These are phyloP conservation scores for Ochropleura plecta DNA, from an alignment of 2,888 invertebrate genomes.

Conservation along the genomic window DNA sequence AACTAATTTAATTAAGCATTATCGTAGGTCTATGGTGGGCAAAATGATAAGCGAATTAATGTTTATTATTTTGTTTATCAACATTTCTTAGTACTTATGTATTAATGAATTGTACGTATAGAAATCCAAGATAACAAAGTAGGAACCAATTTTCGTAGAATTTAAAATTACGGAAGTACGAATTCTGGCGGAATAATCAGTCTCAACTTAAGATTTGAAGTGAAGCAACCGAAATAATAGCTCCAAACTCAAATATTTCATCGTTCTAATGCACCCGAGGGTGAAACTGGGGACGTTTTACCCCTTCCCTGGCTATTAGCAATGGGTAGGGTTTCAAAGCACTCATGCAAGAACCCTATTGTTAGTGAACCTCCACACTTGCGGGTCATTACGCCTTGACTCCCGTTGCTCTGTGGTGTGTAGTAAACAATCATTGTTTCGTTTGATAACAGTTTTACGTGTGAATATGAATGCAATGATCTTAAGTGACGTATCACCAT, in stretches of 20 bases:
- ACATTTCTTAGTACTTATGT: constrained; percentile 6
- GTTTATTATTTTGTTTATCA: constrained; percentile 15
- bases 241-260: constrained; percentile 61
- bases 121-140: constrained; percentile 1
- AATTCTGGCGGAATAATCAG: constrained; percentile 16
- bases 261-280: constrained; percentile 59
- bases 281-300: constrained; percentile 62
- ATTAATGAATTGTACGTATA: background rate
- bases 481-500: constrained; percentile 21
- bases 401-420: constrained; percentile 22
- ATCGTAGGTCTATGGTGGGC: constrained; percentile 3
- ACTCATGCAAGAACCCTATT: constrained; percentile 66
- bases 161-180: background rate
- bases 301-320: constrained; percentile 65
- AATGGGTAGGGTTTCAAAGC: constrained; percentile 67
- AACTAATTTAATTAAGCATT: constrained; percentile 35
- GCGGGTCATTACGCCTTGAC: constrained; percentile 63
- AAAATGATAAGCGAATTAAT: constrained; percentile 2
- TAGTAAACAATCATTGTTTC: constrained; percentile 44
- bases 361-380: constrained; percentile 66
- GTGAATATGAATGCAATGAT: constrained; percentile 50
- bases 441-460: constrained; percentile 44
- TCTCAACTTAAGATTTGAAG: constrained; percentile 30
- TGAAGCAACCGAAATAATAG: constrained; percentile 66
- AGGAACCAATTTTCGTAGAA: background rate